Conservation (phyloP, 2,797 vertebrate genomes). For the Gobionotothen gibberifrons region DNA sequence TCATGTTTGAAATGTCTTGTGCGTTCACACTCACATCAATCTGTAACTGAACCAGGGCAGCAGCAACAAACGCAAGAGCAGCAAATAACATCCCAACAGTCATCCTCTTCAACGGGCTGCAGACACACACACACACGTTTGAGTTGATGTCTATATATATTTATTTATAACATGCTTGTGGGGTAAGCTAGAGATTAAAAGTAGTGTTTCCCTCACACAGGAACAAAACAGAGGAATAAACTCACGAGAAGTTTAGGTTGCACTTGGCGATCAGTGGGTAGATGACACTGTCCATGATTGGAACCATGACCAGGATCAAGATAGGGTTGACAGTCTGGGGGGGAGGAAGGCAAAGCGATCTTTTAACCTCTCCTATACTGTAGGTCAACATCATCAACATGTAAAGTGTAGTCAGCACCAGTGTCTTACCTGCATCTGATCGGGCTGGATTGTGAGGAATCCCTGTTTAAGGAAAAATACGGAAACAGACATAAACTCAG, state of each 20-base stretch:
- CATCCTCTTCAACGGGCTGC: slow-evolving; percentile 91
- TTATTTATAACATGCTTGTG: too few relatives aligned
- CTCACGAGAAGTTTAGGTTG: slow-evolving; percentile 92
- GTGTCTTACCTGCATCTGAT: slow-evolving; percentile 95
- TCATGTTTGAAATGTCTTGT: background rate
- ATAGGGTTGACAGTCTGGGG: slow-evolving; percentile 92
- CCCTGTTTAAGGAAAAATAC: slow-evolving; percentile 81
- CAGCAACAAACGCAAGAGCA: slow-evolving; percentile 90
- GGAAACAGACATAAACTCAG: background rate
- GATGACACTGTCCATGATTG: slow-evolving; percentile 85
- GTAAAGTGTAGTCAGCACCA: background rate
- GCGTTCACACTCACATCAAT: slow-evolving; percentile 90
- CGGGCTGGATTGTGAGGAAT: slow-evolving; percentile 86
- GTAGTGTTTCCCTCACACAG: too few relatives aligned
- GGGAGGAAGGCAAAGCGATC: background rate
- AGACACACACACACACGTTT: background rate
- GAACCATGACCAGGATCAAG: slow-evolving; percentile 91
- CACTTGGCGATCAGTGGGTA: slow-evolving; percentile 93
- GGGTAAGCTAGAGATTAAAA: too few relatives aligned
- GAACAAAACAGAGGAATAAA: background rate
- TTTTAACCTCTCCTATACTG: background rate
- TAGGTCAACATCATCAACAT: background rate
- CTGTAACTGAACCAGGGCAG: slow-evolving; percentile 91
- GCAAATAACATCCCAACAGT: slow-evolving; percentile 96
- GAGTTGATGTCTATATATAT: too few relatives aligned